Base-by-base conservation (phyloP, 2,797 vertebrate genomes). In the Mycteria americana region DNA sequence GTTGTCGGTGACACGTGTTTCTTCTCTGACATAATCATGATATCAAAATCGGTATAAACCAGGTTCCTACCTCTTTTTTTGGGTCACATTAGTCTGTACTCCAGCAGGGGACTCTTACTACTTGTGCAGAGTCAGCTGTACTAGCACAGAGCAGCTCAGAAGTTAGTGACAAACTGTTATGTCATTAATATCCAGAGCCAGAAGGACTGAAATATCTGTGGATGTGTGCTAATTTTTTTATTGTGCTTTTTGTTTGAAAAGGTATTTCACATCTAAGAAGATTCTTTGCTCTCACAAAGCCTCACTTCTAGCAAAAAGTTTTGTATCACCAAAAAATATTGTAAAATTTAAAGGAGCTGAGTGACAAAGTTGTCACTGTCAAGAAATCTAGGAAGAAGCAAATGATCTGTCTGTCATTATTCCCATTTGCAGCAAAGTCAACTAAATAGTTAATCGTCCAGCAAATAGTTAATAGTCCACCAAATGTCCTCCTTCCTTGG, bases 401-500 rank as follows among this genome's bases (percentile, higher is more conserved):
- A 27, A 9, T 37, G 27, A n/a, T 45, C 0, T 1, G 5, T 41
- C 67, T 88, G 35, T 81, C 63, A 59, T 62, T 89, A 79, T 75
- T 89, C 28, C 43, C 45, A 46, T 78, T 95, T 91, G 59, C 54
- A 94, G 62, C 50, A 63, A 95, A 83, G 80, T 48, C 68, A 74
- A 31, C 10, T 35, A 80, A 81, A 78, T 21, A 85, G 79, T 70
- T 89, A 80, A 69, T 54, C 39, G 19, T 90, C 54, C 68, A 88
- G 30, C 57, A 95, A 86, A 93, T 53, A 93, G 83, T 46, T 87
- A 85, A 82, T 41, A 69, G 73, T 84, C 51, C 56, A 88, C 93
- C 85, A 95, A 91, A 97, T 80, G 88, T 88, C 73, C 80, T 80
- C 83, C 45, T 89, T 67, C 51, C 45, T 85, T 67, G 68, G 57